Evolutionary conservation across 2,888 invertebrate genomes (phyloP), one percentile per base, ranked within the genome.

Genomic region (Byasa hedistus): DNA sequence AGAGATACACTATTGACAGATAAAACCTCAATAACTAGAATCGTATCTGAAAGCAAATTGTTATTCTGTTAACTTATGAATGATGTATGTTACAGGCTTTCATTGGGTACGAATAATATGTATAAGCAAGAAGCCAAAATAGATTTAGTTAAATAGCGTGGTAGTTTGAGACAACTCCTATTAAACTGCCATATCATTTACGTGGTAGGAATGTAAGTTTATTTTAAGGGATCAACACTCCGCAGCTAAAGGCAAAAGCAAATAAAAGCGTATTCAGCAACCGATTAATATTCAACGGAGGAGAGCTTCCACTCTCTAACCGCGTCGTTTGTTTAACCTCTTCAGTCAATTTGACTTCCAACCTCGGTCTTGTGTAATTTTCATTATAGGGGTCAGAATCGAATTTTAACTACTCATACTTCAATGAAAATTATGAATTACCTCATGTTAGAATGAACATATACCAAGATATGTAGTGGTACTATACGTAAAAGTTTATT

Each of bases 211-310:
- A 48, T 48, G 17, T 27, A 44, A 44, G 59, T 65, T 65, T 52
- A 65, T 61, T 61, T 51, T 39, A 57, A 61, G 56, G 65, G 57
- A 57, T 61, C 57, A 61, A 54, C 58, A 66, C 62, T 59, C 52
- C 55, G 48, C 54, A 54, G 62, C 48, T 66, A 59, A 63, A 79
- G 76, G 80, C 82, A 81, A 86, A 84, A 84, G 84, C 86, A 89
- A 89, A 89, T 86, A 89, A 88, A 88, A 87, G 87, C 85, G 85
- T 88, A 87, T 89, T 89, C 88, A 86, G 87, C 81, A 74, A 83
- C 80, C 85, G 85, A 86, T 86, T 86, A 86, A 86, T 86, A 66
- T 66, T 66, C 66, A 66, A 63, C 66, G 63, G 63, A 63, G 59
- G 59, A 66, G 63, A 63, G 66, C 54, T 60, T 63, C 66, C 66